These are phyloP conservation scores for Theretra japonica DNA, from an alignment of 2,888 invertebrate genomes.

Conservation along the genomic window DNA sequence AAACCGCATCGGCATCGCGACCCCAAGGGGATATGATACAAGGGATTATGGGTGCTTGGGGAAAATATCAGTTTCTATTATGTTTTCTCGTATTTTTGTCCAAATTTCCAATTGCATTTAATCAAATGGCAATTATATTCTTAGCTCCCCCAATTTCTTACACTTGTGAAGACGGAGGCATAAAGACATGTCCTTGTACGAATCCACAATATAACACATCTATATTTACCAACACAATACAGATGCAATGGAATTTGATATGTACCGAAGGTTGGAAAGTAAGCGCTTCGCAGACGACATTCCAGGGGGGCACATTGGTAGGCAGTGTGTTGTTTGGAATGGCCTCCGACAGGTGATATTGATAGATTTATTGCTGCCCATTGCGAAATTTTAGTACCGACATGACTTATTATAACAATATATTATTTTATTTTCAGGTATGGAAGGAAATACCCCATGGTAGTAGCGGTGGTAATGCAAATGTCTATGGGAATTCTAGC, in stretches of 20 bases:
- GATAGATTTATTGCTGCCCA: neutral
- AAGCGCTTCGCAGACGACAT: conserved; percentile 89
- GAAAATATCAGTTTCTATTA: conserved; percentile 79
- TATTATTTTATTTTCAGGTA: conserved; percentile 80
- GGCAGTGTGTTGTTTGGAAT: conserved; percentile 91
- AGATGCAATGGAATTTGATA: conserved; percentile 90
- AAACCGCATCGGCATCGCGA: conserved; percentile 34
- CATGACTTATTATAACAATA: neutral
- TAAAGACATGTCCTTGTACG: conserved; percentile 82
- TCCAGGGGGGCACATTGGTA: conserved; percentile 90
- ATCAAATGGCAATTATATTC: conserved; percentile 81
- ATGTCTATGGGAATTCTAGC: conserved; percentile 87
- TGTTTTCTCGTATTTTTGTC: conserved; percentile 71
- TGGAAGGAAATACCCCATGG: conserved; percentile 89
- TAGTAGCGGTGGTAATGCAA: conserved; percentile 89
- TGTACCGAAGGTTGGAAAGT: conserved; percentile 87
- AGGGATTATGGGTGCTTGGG: conserved; percentile 76
- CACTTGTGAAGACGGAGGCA: conserved; percentile 55
- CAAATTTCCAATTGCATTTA: conserved; percentile 81
- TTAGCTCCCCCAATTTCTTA: conserved; percentile 72
- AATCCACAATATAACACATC: conserved; percentile 86
- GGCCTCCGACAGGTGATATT: conserved; percentile 88
- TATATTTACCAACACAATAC: conserved; percentile 88
- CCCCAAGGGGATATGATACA: conserved; percentile 62
- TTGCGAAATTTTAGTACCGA: neutral